Conservation (phyloP, 2,797 vertebrate species). For the Caiman crocodilus region DNA sequence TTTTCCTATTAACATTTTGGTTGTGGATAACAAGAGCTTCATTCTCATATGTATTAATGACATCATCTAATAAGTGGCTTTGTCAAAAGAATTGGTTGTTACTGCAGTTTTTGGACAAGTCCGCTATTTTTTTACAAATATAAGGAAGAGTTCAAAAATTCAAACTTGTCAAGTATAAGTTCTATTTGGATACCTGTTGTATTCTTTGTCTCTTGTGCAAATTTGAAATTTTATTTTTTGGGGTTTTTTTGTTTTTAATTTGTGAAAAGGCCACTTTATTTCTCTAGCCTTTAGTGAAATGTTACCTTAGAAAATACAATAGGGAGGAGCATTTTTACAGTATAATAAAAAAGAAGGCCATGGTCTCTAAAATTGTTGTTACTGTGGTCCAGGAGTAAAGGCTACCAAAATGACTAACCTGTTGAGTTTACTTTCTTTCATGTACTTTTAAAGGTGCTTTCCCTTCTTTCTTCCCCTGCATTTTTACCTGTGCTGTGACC, state of each 20-base stretch:
- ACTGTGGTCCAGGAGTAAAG: no score
- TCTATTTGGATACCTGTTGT: not conserved
- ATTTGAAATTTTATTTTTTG: not conserved
- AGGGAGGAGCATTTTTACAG: not conserved
- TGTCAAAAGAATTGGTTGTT: not conserved
- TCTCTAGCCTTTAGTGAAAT: not conserved
- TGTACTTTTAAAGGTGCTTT: not conserved
- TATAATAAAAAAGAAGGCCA: not conserved
- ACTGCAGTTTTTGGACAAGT: not conserved
- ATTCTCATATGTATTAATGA: not conserved
- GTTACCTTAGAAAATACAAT: not conserved
- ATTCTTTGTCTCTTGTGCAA: not conserved
- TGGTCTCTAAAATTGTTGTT: not conserved
- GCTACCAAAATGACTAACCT: not conserved
- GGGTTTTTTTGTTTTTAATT: not conserved
- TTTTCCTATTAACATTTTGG: not conserved
- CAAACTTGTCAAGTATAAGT: not conserved
- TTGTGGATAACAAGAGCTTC: not conserved
- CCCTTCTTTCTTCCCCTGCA: not conserved
- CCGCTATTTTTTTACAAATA: not conserved
- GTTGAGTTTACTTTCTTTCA: not conserved
- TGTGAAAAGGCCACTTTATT: not conserved
- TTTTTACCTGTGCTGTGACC: not conserved
- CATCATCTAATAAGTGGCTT: not conserved
- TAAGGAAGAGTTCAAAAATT: not conserved